Evolutionary conservation across 2,797 vertebrate species (phyloP).

Genomic region (Pangasius djambal): DNA sequence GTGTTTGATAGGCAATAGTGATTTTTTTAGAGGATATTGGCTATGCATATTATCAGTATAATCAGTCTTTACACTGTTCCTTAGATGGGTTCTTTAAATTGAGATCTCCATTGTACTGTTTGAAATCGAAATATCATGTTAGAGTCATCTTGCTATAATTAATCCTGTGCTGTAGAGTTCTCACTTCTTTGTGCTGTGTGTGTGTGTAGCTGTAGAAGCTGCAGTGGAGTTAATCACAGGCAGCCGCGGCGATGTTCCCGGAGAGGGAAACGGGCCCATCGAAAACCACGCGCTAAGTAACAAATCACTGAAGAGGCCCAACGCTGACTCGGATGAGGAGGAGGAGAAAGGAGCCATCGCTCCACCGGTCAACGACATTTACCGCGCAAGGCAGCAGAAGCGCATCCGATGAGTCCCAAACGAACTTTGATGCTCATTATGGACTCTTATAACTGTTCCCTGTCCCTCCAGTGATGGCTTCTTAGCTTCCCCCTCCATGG

Average conservation of each 20-base stretch:
- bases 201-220: slow-evolving; percentile 85
- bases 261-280: slow-evolving; percentile 92
- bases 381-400: slow-evolving; percentile 96
- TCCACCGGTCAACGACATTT: slow-evolving; percentile 96
- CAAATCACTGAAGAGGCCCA: slow-evolving; percentile 94
- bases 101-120: neutral
- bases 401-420: slow-evolving; percentile 87
- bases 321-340: slow-evolving; percentile 95
- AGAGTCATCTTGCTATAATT: neutral
- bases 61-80: neutral
- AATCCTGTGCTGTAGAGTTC: neutral
- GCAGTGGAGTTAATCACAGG: slow-evolving; percentile 93
- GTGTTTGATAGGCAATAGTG: neutral
- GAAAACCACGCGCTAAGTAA: slow-evolving; percentile 86
- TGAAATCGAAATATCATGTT: neutral
- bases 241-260: slow-evolving; percentile 82
- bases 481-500: slow-evolving; percentile 8
- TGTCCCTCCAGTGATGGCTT: slow-evolving; percentile 26
- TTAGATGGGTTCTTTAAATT: neutral
- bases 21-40: neutral
- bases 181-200: neutral
- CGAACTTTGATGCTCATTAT: slow-evolving; percentile 1
- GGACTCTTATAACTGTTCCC: slow-evolving; percentile 40
- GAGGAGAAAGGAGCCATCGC: slow-evolving; percentile 96
- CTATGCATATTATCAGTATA: neutral